These are phyloP conservation scores for Pseudachorutes palmiensis DNA, from an alignment of 1,140 invertebrate species.

Conservation along the genomic window DNA sequence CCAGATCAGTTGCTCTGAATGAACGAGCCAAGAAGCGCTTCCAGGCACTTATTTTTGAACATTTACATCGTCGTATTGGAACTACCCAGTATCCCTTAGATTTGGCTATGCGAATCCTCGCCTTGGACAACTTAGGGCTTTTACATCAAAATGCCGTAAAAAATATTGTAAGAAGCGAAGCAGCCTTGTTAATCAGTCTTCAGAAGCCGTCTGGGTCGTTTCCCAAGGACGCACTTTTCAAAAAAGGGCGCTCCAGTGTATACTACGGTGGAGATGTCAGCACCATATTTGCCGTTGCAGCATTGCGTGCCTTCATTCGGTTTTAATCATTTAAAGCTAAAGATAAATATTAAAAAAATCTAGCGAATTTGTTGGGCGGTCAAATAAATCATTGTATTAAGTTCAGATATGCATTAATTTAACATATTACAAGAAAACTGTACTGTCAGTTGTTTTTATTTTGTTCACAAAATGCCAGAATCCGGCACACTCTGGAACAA, in stretches of 20 bases:
- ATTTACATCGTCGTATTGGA: neutral
- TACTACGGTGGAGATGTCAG: conserved; percentile 13
- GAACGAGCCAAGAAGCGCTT: conserved; percentile 11
- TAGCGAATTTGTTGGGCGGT: too few species aligned
- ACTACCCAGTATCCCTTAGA: conserved; percentile 12
- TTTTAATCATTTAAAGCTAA: too few species aligned
- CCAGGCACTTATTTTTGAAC: neutral
- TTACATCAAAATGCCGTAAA: neutral
- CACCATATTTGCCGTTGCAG: conserved; percentile 20
- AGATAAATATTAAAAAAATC: too few species aligned
- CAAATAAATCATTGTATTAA: too few species aligned
- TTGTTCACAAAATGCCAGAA: too few species aligned
- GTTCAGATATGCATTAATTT: too few species aligned
- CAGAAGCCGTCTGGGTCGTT: conserved; percentile 8
- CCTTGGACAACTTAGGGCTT: neutral
- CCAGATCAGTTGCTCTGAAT: neutral
- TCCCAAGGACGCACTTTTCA: conserved; percentile 11
- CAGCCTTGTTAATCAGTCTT: neutral
- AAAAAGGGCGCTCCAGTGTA: conserved; percentile 8
- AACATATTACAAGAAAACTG: too few species aligned
- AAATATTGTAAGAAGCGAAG: neutral
- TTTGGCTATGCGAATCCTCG: conserved; percentile 10
- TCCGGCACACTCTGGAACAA: too few species aligned
- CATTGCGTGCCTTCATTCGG: too few species aligned
- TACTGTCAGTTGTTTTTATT: too few species aligned